Base-by-base conservation (phyloP, 1,140 invertebrate genomes). In the Drosophila setifemur region DNA sequence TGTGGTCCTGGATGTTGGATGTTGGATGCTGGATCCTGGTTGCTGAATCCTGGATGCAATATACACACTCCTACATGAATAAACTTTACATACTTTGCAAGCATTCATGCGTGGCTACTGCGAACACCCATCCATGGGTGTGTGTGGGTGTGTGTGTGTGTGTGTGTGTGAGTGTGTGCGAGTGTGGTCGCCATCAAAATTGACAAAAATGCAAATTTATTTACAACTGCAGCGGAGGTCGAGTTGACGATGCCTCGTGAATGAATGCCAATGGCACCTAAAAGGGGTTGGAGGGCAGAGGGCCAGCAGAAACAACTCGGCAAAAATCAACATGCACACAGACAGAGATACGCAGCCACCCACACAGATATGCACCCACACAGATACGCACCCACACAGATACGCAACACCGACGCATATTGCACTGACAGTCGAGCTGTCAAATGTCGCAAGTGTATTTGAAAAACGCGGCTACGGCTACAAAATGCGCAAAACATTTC, bases 191-290 rank as follows among this genome's bases (percentile, higher is more conserved):
- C 74, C 67, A 79, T 85, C 74, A 79, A 79, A 83, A 83, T 83
- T 83, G 79, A 83, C 79, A 83, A 85, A 85, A 85, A 85, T 86
- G 74, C 74, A 86, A 85, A 85, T 85, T 85, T 85, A 85, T 85
- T 85, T 85, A 85, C 74, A 73, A 79, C 64, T 85, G 68, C 55
- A 72, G 48, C 63, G 73, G 57, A 69, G 55, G 70, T 67, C 77
- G 67, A 61, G 69, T 43, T 64, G 43, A 68, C 57, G 71, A 61
- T 45, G 29, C 42, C 61, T 74, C 54, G 79, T 85, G 70, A 83
- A 74, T 85, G 78, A 74, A 78, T 83, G 61, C 73, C 73, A 60
- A 69, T 73, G 61, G 49, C 55, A 64, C 16, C 31, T 37, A 23
- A 23, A 40, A 18, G 49, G 37, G 11, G 21, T 6, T 8, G n/a